Percentiles rank a stretch among this genome's conserved stretches.
These are phyloP conservation scores for Centruroides sculpturatus DNA, from an alignment of 1,140 invertebrate species.

Conservation along the genomic window DNA sequence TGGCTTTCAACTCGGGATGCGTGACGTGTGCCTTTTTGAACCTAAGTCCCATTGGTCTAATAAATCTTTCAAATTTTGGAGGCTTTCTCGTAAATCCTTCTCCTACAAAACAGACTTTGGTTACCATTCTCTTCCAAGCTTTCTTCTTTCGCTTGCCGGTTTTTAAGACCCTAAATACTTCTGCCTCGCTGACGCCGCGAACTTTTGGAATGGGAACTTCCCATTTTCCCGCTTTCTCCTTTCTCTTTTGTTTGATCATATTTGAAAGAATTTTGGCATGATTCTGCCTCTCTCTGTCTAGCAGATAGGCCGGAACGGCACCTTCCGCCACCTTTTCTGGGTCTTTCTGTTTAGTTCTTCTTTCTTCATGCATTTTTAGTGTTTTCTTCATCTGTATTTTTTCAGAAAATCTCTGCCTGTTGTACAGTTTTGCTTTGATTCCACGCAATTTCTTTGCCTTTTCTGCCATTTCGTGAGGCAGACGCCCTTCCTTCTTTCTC, in stretches of 20 bases:
- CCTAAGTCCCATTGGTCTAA: conserved; percentile 90
- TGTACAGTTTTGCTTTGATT: conserved; percentile 94
- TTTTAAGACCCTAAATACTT: conserved; percentile 91
- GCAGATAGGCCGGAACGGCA: conserved; percentile 85
- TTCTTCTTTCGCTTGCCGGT: conserved; percentile 91
- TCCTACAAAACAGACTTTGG: conserved; percentile 95
- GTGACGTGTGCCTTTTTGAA: conserved; percentile 98
- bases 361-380: conserved; percentile 81
- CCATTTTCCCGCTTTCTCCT: conserved; percentile 99
- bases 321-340: conserved; percentile 70
- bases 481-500: conserved; percentile 85
- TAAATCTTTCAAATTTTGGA: conserved; percentile 98
- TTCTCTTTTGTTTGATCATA: conserved; percentile 99
- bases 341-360: conserved; percentile 40
- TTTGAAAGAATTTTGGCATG: conserved; percentile 93
- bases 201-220: conserved; percentile 99
- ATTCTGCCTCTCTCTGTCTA: conserved; percentile 90
- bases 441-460: conserved; percentile 84
- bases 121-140: conserved; percentile 99
- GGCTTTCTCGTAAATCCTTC: conserved; percentile 98
- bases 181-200: conserved; percentile 87
- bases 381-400: conserved; percentile 99
- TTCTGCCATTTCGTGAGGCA: conserved; percentile 73
- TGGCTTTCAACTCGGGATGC: conserved; percentile 97
- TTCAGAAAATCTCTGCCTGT: conserved; percentile 90